Evolutionary conservation across 2,113 vertebrate genomes (phyloP).

Genomic region (Phylloscopus trochilus): DNA sequence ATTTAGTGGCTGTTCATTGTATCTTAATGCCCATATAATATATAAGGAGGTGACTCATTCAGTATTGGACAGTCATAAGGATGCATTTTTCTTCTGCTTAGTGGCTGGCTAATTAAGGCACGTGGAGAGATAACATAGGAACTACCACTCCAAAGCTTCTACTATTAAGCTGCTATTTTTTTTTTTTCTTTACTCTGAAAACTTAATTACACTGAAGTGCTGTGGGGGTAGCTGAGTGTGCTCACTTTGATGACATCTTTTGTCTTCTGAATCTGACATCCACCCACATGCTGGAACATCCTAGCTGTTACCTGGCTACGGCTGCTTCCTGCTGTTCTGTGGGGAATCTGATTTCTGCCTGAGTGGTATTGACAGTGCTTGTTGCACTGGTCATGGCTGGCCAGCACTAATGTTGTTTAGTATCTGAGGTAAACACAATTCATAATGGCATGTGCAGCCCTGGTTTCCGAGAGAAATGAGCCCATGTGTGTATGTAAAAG

Average conservation of each 20-base stretch:
- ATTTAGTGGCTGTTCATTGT: background rate
- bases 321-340: background rate
- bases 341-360: background rate
- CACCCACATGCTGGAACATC: background rate
- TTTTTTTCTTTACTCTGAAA: background rate
- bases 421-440: background rate
- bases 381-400: background rate
- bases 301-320: slow-evolving; percentile 36
- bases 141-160: background rate
- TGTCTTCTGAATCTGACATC: slow-evolving; percentile 22
- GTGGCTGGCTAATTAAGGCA: background rate
- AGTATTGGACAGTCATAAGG: background rate
- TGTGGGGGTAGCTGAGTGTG: slow-evolving; percentile 31
- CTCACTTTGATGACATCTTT: background rate
- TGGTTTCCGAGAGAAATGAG: background rate
- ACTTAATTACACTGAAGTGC: slow-evolving; percentile 19
- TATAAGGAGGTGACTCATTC: background rate
- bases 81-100: background rate
- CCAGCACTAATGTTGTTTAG: background rate
- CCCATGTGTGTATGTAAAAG: background rate
- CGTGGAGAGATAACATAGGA: background rate
- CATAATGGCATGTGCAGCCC: rapidly evolving
- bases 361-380: background rate
- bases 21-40: background rate
- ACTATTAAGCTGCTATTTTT: background rate